Percentiles rank a stretch among this genome's conserved stretches.
phyloP scores from a whole-genome alignment of 2,888 invertebrate genomes.

The Aphrophora alni region DNA sequence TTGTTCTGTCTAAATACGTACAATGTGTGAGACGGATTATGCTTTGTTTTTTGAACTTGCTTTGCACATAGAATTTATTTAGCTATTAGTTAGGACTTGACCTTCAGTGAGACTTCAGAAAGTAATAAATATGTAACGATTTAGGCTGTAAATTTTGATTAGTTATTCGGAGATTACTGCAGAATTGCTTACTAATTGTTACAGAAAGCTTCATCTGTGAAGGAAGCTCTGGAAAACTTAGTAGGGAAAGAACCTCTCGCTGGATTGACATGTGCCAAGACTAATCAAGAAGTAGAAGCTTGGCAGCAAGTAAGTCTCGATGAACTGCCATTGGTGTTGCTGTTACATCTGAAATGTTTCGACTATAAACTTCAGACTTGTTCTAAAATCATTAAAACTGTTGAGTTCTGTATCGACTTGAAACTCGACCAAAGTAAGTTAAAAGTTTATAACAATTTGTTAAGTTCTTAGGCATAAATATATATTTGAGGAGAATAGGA shows the following conservation, averaged over 20 bases:
- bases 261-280: constrained; percentile 75
- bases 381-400: constrained; percentile 89
- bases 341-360: constrained; percentile 94
- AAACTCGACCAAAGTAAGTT: constrained; percentile 89
- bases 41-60: too few relatives aligned
- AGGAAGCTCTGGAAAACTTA: constrained; percentile 85
- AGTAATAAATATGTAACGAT: too few relatives aligned
- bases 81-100: too few relatives aligned
- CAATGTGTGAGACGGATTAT: too few relatives aligned
- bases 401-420: constrained; percentile 88
- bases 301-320: constrained; percentile 91
- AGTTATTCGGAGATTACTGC: too few relatives aligned
- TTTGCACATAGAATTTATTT: too few relatives aligned
- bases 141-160: too few relatives aligned
- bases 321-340: constrained; percentile 85
- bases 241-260: constrained; percentile 65
- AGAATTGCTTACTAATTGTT: too few relatives aligned
- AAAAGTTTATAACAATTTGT: constrained; percentile 52
- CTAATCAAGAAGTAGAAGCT: constrained; percentile 83
- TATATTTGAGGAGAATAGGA: too few relatives aligned
- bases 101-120: too few relatives aligned
- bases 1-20: too few relatives aligned
- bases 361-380: constrained; percentile 85
- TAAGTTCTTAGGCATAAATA: too few relatives aligned
- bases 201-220: constrained; percentile 82